These are phyloP conservation scores for Uropsilus gracilis DNA, from an alignment of 2,113 vertebrate species.

Conservation along the genomic window DNA sequence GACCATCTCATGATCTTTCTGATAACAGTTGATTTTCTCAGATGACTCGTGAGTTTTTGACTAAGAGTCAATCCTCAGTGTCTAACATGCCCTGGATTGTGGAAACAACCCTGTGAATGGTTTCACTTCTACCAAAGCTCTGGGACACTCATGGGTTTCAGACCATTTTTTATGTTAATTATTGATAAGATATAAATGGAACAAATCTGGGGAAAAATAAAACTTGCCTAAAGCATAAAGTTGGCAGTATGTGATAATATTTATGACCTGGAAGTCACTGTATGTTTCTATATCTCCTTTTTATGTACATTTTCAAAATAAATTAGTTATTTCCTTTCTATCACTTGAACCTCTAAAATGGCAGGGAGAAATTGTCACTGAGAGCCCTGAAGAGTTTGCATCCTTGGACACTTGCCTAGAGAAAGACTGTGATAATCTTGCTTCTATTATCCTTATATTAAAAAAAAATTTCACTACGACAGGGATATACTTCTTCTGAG, in stretches of 20 bases:
- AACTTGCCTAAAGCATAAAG: neutral
- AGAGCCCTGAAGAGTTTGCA: neutral
- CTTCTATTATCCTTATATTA: neutral
- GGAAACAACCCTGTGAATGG: neutral
- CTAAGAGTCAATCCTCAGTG: neutral
- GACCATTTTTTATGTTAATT: constrained; percentile 21
- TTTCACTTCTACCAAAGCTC: neutral
- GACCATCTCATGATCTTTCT: neutral
- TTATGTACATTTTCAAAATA: neutral
- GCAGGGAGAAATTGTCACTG: neutral
- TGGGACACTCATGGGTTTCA: neutral
- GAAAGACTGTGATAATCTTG: neutral
- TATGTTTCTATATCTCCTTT: neutral
- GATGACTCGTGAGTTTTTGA: neutral
- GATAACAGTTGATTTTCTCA: neutral
- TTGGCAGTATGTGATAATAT: neutral
- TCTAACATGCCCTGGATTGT: neutral
- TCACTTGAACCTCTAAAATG: constrained; percentile 1
- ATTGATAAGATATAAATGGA: neutral
- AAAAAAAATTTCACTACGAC: neutral
- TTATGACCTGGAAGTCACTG: neutral
- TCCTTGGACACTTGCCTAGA: neutral
- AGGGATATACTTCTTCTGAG: no score
- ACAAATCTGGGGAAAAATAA: neutral
- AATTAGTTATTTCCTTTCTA: neutral